Evolutionary conservation across 1,140 invertebrate species (phyloP).

Genomic region (Conus betulinus): DNA sequence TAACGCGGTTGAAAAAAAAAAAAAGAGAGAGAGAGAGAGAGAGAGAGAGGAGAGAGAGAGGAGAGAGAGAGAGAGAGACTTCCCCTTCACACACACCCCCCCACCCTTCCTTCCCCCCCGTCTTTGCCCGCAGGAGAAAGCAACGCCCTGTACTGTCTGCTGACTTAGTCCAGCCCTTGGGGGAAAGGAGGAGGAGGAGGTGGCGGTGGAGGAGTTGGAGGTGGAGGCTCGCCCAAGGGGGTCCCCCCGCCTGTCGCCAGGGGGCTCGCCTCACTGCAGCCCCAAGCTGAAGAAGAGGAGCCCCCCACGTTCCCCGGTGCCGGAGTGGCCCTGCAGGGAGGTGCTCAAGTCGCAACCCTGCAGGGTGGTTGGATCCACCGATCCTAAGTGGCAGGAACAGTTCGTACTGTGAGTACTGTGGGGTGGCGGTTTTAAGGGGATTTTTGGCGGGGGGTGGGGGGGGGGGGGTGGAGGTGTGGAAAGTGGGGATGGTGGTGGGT

Average conservation of each 20-base stretch:
- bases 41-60: too few relatives aligned
- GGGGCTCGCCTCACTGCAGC: not conserved
- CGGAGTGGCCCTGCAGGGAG: not conserved
- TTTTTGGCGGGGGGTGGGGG: not conserved
- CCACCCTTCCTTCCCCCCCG: too few relatives aligned
- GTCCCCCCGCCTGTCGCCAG: not conserved
- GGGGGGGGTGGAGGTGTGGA: not conserved
- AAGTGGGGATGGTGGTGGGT: too few relatives aligned
- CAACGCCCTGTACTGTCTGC: slow-evolving; percentile 50
- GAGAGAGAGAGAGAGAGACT: too few relatives aligned
- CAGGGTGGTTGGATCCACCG: not conserved
- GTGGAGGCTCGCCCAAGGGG: not conserved
- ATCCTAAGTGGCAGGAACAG: not conserved
- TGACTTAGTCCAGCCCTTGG: slow-evolving; percentile 41
- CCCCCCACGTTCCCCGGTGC: not conserved
- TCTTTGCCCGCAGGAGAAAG: slow-evolving; percentile 7
- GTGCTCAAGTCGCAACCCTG: not conserved
- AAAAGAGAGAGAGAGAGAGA: too few relatives aligned
- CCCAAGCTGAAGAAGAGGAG: not conserved
- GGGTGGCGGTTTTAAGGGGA: too few relatives aligned
- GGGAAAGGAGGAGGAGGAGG: not conserved
- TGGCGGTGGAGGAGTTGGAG: too few relatives aligned
- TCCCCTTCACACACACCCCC: too few relatives aligned
- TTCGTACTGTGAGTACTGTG: not conserved
- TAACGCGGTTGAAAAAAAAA: too few relatives aligned